phyloP scores from a whole-genome alignment of 2,888 invertebrate genomes.

The Rapana venosa region DNA sequence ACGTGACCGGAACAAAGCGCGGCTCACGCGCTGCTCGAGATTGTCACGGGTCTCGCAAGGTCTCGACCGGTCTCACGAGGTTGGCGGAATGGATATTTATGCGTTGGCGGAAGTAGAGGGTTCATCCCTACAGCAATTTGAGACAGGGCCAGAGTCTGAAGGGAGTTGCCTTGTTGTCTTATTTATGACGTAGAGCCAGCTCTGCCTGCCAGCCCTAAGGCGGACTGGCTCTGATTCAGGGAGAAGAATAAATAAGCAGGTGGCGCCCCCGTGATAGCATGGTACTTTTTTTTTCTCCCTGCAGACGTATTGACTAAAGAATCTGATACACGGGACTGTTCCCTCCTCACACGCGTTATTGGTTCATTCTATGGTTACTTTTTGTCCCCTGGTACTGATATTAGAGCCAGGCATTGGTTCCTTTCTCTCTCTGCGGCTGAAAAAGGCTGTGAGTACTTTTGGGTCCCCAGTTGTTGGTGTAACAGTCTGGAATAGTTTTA shows the following conservation, averaged over 20 bases:
- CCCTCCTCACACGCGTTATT: too few relatives aligned
- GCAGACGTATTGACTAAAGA: too few relatives aligned
- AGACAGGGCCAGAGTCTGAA: not conserved
- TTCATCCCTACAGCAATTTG: slow-evolving; percentile 20
- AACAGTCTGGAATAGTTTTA: too few relatives aligned
- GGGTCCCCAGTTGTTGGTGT: too few relatives aligned
- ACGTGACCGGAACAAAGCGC: slow-evolving; percentile 20
- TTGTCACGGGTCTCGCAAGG: slow-evolving; percentile 21
- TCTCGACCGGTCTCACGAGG: slow-evolving; percentile 30
- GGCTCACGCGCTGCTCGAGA: not conserved
- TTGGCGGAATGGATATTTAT: slow-evolving; percentile 36
- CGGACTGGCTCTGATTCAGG: not conserved
- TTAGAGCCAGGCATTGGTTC: too few relatives aligned
- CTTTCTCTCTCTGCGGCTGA: too few relatives aligned
- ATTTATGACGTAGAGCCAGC: not conserved
- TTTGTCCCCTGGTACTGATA: too few relatives aligned
- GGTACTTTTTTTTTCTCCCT: not conserved
- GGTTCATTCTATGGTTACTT: too few relatives aligned
- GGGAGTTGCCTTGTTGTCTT: slow-evolving; percentile 15
- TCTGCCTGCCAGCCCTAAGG: not conserved
- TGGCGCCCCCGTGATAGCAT: not conserved
- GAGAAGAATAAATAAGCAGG: not conserved
- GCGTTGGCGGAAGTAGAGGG: slow-evolving; percentile 19
- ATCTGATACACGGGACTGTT: too few relatives aligned
- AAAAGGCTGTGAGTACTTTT: too few relatives aligned